Base-by-base conservation (phyloP, 2,888 invertebrate genomes). In the Hipparchia semele region DNA sequence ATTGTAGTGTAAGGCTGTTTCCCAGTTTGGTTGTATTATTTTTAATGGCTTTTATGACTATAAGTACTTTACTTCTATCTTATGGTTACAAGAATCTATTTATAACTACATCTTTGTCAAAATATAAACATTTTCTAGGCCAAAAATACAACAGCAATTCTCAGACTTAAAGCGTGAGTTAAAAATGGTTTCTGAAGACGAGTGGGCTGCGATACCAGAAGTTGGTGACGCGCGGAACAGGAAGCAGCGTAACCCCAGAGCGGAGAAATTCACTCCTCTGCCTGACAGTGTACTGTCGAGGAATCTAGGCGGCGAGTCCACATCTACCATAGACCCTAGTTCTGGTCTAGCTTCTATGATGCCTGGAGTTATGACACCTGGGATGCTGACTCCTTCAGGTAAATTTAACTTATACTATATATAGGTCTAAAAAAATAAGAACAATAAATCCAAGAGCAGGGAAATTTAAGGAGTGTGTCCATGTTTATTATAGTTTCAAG, bases 131-230 rank as follows among this genome's bases (percentile, higher is more conserved):
- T 12, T 33, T 83, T 83, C 3, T 80, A 95, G 98, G 76, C 99
- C 99, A 0, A 99, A 99, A 95, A 99, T 99, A 82, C 99, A 99
- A 85, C 99, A 99, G 86, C 99, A 99, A 86, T 99, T 99, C 87
- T 99, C 99, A 9, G 99, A 99, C 91, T 92, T 99, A 33, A 99
- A 99, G 90, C 94, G 98, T 80, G 98, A 97, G 78, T 88, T 98
- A 39, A 96, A 96, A 68, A 94, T 95, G 71, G 97, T 99, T 0
- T 96, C 97, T 0, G 97, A 98, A 81, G 98, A 98, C 75, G 99
- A 99, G 85, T 99, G 99, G 99, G 96, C 97, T 69, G 98, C 97
- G 67, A 97, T 99, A 77, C 99, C 99, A 0, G 99, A 99, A 92
- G 99, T 99, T 0, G 99, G 99, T n/a, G 99, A 99, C 90, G 98